These are phyloP conservation scores for Ammodramus savannarum DNA, from an alignment of 2,113 vertebrate species.

Conservation along the genomic window DNA sequence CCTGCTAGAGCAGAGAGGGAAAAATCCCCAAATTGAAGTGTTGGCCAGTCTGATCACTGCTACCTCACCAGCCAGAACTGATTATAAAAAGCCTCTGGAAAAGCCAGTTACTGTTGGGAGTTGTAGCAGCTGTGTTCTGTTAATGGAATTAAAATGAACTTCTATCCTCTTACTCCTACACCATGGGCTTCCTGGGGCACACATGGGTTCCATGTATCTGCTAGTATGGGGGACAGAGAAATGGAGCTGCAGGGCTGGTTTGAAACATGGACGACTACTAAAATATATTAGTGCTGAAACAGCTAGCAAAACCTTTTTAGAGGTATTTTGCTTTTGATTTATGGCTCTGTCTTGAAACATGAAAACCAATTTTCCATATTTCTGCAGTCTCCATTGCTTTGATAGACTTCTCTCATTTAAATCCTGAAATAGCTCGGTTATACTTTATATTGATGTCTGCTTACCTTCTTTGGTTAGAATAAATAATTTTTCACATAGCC, in stretches of 20 bases:
- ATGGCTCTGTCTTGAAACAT: not conserved
- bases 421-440: not conserved
- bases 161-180: not conserved
- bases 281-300: not conserved
- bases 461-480: not conserved
- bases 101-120: not conserved
- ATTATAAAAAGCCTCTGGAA: not conserved
- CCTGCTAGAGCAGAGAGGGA: not conserved
- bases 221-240: not conserved
- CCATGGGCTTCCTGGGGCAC: not conserved
- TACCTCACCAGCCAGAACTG: not conserved
- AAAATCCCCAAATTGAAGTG: accelerated
- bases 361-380: not conserved
- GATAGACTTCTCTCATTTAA: not conserved
- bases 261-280: not conserved
- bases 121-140: not conserved
- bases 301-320: not conserved
- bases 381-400: not conserved
- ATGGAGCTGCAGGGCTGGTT: not conserved
- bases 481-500: slow-evolving; percentile 4
- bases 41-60: not conserved
- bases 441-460: not conserved
- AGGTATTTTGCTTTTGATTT: not conserved
- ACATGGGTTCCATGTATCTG: not conserved
- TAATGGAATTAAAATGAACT: not conserved